Evolutionary conservation across 2,888 invertebrate species (phyloP).

Genomic region (Tricholauxania praeusta): DNA sequence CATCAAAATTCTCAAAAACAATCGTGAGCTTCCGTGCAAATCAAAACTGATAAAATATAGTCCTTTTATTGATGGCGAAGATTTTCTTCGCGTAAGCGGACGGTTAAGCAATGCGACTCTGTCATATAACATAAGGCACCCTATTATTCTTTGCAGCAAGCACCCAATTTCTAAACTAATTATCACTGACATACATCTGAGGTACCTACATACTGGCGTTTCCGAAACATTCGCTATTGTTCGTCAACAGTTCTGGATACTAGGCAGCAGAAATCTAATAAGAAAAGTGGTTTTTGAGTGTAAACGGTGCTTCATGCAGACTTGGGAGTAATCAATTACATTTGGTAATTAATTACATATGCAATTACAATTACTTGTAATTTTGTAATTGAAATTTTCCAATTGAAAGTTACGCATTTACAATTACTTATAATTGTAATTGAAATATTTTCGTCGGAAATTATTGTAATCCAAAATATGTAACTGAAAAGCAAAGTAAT

Average conservation of each 20-base stretch:
- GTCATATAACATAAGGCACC: slow-evolving; percentile 33
- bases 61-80: slow-evolving; percentile 40
- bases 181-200: slow-evolving; percentile 27
- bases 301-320: slow-evolving; percentile 23
- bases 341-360: too few relatives aligned
- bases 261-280: slow-evolving; percentile 41
- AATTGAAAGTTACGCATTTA: too few relatives aligned
- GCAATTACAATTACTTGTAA: too few relatives aligned
- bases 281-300: slow-evolving; percentile 27
- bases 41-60: slow-evolving; percentile 11
- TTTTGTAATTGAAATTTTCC: too few relatives aligned
- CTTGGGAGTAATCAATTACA: too few relatives aligned
- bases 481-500: too few relatives aligned
- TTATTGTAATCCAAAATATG: too few relatives aligned
- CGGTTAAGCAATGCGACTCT: slow-evolving; percentile 37
- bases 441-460: too few relatives aligned
- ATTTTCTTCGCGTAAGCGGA: too few relatives aligned
- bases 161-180: slow-evolving; percentile 18
- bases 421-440: too few relatives aligned
- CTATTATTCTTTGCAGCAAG: slow-evolving; percentile 38
- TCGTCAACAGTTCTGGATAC: slow-evolving; percentile 45
- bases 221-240: slow-evolving; percentile 43
- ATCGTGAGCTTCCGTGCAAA: too few relatives aligned
- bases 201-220: slow-evolving; percentile 36
- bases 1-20: too few relatives aligned